Evolutionary conservation across 2,797 vertebrate genomes (phyloP), one percentile per base, ranked within the genome.

Genomic region (Luscinia megarhynchos): DNA sequence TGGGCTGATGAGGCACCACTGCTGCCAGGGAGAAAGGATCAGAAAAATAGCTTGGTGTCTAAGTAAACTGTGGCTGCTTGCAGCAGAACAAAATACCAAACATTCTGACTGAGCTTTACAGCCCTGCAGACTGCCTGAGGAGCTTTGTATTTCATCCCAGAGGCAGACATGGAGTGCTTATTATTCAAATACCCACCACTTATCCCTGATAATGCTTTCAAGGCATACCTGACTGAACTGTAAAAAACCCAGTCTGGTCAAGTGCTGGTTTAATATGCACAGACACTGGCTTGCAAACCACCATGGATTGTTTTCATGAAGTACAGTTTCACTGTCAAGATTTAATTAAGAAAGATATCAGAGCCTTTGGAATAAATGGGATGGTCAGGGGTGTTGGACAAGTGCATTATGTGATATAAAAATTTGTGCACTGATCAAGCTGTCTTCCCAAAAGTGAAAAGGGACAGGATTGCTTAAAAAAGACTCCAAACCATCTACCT

Each of bases 201-300:
- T 95, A 90, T 58, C 45, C 70, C 66, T 61, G 34, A 45, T 74
- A 90, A 92, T 23, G 64, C 57, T 92, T 92, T 75, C 51, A 90
- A 85, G 73, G 43, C 74, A 55, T 84, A 93, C 61, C 87, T 96
- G 89, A 58, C 68, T 91, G 81, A 95, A 87, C 80, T 90, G 67
- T 73, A 89, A 94, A 95, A 80, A 82, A 7, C 12, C 23, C 79
- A 59, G 27, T 78, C 89, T 93, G 89, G 91, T 82, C 80, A 91
- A 96, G 84, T 41, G 81, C n/a, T 74, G 57, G 24, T 89, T 90
- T 87, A 63, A 78, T 73, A 74, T 50, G 58, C 64, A 32, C 48
- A 87, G 61, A 18, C 2, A 12, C 61, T n/a, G 27, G 30, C 58
- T 80, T 3, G 7, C 51, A 69, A 93, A 76, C 14, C 29, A 57